phyloP scores from a whole-genome alignment of 2,888 invertebrate species.

The Stenodera caucasica region DNA sequence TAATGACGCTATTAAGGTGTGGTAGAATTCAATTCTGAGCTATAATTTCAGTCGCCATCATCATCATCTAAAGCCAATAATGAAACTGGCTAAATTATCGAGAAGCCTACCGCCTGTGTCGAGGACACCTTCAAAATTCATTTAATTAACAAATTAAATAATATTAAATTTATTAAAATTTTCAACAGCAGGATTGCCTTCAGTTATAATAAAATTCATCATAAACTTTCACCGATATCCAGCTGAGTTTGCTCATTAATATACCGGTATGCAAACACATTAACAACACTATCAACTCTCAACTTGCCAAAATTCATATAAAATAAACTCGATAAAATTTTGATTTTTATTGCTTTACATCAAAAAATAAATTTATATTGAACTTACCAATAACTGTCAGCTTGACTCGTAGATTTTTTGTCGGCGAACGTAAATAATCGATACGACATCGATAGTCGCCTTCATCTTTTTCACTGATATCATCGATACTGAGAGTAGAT shows the following conservation, averaged over 20 bases:
- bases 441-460: constrained; percentile 80
- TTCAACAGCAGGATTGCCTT: not conserved
- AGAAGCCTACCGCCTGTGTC: constrained; percentile 4
- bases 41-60: constrained; percentile 7
- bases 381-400: constrained; percentile 75
- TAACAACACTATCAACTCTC: too few species aligned
- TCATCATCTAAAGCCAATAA: constrained; percentile 11
- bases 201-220: not conserved
- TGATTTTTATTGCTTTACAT: too few species aligned
- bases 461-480: constrained; percentile 67
- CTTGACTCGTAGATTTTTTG: constrained; percentile 72
- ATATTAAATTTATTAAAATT: not conserved
- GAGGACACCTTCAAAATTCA: not conserved
- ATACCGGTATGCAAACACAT: not conserved
- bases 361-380: constrained; percentile 1
- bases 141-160: constrained; percentile 6
- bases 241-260: not conserved
- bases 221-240: not conserved
- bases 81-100: constrained; percentile 18
- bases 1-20: constrained; percentile 28
- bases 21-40: constrained; percentile 24
- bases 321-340: too few species aligned
- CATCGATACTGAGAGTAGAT: constrained; percentile 68
- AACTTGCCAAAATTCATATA: too few species aligned
- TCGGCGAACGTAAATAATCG: constrained; percentile 78